Conservation (phyloP, 2,888 invertebrate species). For the Dioctria linearis region DNA sequence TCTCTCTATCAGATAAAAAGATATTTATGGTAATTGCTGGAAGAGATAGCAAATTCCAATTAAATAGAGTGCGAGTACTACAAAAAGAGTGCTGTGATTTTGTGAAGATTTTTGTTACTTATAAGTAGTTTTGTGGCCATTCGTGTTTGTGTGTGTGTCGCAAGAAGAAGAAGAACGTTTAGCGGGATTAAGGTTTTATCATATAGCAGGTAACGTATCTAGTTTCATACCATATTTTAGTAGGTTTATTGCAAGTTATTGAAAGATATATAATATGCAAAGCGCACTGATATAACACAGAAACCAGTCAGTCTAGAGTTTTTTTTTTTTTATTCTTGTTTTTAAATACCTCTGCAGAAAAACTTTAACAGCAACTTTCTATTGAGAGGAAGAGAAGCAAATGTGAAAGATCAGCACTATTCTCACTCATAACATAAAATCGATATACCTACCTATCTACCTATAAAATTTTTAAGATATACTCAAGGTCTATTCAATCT, state of each 20-base stretch:
- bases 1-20: no score
- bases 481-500: constrained; percentile 17
- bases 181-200: no score
- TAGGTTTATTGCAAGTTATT: constrained; percentile 22
- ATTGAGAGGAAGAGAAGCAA: constrained; percentile 24
- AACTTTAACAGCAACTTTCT: constrained; percentile 27
- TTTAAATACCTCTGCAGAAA: constrained; percentile 1
- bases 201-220: no score
- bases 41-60: no score
- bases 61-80: no score
- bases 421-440: constrained; percentile 18
- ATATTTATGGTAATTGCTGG: no score
- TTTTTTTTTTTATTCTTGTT: background rate
- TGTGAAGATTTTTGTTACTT: no score
- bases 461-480: no score
- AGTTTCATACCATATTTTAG: background rate
- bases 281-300: constrained; percentile 14
- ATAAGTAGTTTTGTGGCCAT: no score
- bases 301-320: constrained; percentile 22
- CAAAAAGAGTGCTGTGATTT: no score
- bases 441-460: background rate
- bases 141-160: no score
- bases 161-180: no score
- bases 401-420: background rate
- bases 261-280: background rate